These are phyloP conservation scores for Heliconius charithonia DNA, from an alignment of 2,888 invertebrate species.

Conservation along the genomic window DNA sequence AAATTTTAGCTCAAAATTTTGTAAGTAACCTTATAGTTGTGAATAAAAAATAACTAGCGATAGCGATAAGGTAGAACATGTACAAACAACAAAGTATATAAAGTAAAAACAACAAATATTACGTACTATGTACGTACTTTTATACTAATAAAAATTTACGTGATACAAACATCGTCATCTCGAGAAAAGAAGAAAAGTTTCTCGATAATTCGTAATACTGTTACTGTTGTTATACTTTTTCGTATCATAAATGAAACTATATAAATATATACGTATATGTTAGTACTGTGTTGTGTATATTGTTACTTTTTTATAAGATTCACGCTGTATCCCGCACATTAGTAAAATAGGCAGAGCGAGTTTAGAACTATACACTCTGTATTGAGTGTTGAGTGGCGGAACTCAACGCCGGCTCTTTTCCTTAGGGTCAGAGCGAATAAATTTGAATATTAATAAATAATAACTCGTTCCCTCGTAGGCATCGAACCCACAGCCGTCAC, in stretches of 20 bases:
- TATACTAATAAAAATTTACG: constrained; percentile 24
- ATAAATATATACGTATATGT: not conserved
- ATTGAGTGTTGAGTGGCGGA: too few species aligned
- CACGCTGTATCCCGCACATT: too few species aligned
- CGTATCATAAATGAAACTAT: not conserved
- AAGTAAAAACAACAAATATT: not conserved
- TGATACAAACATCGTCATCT: constrained; percentile 22
- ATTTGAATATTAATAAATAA: too few species aligned
- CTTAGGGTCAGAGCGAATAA: too few species aligned
- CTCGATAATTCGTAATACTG: constrained; percentile 10
- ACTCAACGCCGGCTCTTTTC: too few species aligned
- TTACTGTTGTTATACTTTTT: not conserved
- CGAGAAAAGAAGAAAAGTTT: constrained; percentile 13
- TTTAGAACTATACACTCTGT: too few species aligned
- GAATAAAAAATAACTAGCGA: not conserved
- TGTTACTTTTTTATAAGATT: too few species aligned
- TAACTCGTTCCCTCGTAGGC: too few species aligned
- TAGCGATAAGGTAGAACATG: not conserved
- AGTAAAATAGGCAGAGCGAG: too few species aligned
- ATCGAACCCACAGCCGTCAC: too few species aligned
- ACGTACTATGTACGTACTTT: constrained; percentile 18
- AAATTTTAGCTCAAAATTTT: not conserved
- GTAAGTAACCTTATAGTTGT: too few species aligned
- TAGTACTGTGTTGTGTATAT: not conserved
- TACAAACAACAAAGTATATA: not conserved